Conservation (phyloP, 2,888 invertebrate genomes). For the Eumerus sabulonum region DNA sequence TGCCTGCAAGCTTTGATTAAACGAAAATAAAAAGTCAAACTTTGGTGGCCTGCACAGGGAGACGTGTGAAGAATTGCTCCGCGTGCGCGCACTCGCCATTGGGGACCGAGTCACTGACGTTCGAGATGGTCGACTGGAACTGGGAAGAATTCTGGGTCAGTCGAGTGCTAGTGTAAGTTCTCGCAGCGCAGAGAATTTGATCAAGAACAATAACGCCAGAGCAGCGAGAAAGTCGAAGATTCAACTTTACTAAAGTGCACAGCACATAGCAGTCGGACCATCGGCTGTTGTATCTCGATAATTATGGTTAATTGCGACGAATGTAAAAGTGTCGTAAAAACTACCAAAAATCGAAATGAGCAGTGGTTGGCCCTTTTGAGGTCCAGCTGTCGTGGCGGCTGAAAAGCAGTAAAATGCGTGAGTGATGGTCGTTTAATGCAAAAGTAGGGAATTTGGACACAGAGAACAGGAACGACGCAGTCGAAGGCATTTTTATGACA, state of each 20-base stretch:
- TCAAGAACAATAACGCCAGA: constrained; percentile 28
- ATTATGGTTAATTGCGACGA: constrained; percentile 48
- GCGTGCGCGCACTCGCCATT: constrained; percentile 17
- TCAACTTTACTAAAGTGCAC: neutral
- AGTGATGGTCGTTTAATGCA: too few relatives aligned
- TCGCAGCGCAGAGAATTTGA: constrained; percentile 17
- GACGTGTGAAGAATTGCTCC: constrained; percentile 49
- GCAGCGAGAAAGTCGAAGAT: constrained; percentile 46
- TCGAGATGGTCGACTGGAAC: too few relatives aligned
- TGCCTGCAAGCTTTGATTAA: constrained; percentile 42
- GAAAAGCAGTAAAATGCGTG: too few relatives aligned
- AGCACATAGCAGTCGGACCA: neutral
- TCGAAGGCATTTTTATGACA: too few relatives aligned
- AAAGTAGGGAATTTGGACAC: too few relatives aligned
- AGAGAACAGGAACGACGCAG: too few relatives aligned
- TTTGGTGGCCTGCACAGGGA: constrained; percentile 44
- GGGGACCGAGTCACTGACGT: neutral
- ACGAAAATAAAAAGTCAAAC: constrained; percentile 34
- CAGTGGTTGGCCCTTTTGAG: too few relatives aligned
- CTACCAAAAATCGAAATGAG: too few relatives aligned
- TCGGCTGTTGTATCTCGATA: constrained; percentile 1
- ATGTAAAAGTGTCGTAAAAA: constrained; percentile 45
- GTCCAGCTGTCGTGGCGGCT: too few relatives aligned
- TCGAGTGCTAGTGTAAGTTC: constrained; percentile 23
- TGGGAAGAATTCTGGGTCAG: constrained; percentile 42